A percentile compares a stretch with the other conserved stretches of the same genome.
These are phyloP conservation scores for Ceratina calcarata DNA, from an alignment of 1,140 invertebrate genomes.

Conservation along the genomic window DNA sequence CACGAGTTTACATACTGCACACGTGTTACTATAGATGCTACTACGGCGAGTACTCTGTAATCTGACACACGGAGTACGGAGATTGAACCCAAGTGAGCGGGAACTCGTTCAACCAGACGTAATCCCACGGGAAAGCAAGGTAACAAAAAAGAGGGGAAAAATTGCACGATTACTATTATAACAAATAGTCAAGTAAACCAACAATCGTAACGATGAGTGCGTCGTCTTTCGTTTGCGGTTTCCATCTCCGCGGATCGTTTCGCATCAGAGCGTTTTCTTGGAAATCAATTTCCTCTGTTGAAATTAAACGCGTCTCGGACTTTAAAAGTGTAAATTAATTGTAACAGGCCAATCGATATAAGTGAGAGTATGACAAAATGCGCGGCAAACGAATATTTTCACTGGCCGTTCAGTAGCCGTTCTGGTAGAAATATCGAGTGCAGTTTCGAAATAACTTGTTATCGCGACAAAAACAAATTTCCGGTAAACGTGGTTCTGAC, in stretches of 20 bases:
- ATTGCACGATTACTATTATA: conserved; percentile 44
- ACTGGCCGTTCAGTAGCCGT: not conserved
- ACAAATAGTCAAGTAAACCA: conserved; percentile 2
- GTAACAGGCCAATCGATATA: too few relatives aligned
- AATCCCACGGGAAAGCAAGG: conserved; percentile 56
- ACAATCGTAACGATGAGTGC: too few relatives aligned
- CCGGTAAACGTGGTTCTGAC: not conserved
- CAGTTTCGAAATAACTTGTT: not conserved
- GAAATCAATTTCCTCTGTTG: not conserved
- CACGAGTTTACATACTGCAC: conserved; percentile 52
- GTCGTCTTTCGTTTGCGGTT: not conserved
- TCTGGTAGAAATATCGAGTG: not conserved
- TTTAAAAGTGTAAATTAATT: too few relatives aligned
- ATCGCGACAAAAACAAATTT: not conserved
- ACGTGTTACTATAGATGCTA: conserved; percentile 61
- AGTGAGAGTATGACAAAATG: not conserved
- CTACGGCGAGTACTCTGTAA: conserved; percentile 62
- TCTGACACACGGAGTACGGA: conserved; percentile 55
- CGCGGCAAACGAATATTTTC: not conserved
- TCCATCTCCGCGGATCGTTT: not conserved
- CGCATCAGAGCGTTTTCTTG: not conserved
- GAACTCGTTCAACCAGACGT: conserved; percentile 60
- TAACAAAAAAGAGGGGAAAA: conserved; percentile 33
- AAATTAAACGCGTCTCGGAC: not conserved
- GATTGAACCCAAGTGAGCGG: conserved; percentile 53